Evolutionary conservation across 2,888 invertebrate genomes (phyloP), one percentile per base, ranked within the genome.

Genomic region (Anarsia innoxiella): DNA sequence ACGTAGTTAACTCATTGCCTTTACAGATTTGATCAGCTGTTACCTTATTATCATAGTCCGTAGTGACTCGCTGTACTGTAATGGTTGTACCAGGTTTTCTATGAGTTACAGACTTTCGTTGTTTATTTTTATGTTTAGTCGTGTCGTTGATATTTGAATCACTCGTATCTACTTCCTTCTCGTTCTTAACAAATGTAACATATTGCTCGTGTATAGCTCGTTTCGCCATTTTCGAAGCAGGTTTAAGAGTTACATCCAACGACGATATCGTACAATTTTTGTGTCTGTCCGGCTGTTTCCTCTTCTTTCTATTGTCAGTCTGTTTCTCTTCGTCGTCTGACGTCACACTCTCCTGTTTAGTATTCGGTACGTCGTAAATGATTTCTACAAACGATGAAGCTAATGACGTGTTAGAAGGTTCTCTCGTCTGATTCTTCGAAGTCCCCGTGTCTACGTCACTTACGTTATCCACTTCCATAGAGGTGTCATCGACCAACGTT

Each of bases 401-500:
- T 6, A 6, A 19, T 6, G 19, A 19, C 19, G n/a, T n/a, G n/a
- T n/a, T 6, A 6, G 19, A 6, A 19, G 19, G 4, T 19, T 6
- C 19, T 19, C 19, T 5, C 19, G 19, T 19, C 4, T 3, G 19
- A 6, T 19, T 19, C 19, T 19, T 19, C 19, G 19, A 19, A 6
- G 19, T 19, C 4, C 19, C 19, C 4, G 19, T 5, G 19, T 19
- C 19, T 6, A 19, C 4, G 4, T 19, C 19, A 3, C 19, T 6
- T 3, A 19, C 19, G 19, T 6, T 6, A 19, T 6, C 19, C 19
- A 6, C 19, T 19, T 6, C 4, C 19, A 19, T 6, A 5, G 19
- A n/a, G n/a, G n/a, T 5, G n/a, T 25, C n/a, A n/a, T 82, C 77
- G 0, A 79, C 75, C 10, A 82, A 36, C 0, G 77, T 82, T 0